Base-by-base conservation (phyloP, 92 coral and sea anemone genomes). In the Pocillopora meandrina region DNA sequence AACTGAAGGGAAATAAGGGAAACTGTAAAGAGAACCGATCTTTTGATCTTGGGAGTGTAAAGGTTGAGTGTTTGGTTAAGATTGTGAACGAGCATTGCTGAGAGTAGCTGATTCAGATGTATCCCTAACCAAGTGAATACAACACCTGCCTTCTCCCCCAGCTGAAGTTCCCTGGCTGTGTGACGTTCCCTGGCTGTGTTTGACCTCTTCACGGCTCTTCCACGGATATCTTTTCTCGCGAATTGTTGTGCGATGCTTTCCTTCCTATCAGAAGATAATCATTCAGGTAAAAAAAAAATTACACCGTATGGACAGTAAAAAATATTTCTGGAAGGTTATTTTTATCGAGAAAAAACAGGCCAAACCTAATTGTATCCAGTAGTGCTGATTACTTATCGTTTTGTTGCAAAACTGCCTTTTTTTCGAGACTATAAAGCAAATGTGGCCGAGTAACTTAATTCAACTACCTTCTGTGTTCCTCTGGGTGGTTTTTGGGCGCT, bases 81-180 rank as follows among this genome's bases (percentile, higher is more conserved):
- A 65, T 78, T 64, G 82, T 78, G 72, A 78, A 58, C 12, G 19
- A 23, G 80, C 52, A 58, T 49, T 33, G 66, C 82, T 64, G 31
- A 10, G 21, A 59, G 57, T 60, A 76, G 81, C 62, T 49, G 80
- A 86, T 60, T 57, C 61, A 60, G 79, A 82, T 21, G 81, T 49
- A 34, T 80, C 79, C 70, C 76, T 90, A 87, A 81, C 92, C 90
- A 77, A 71, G 93, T 65, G 75, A 71, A 86, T 79, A 81, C 74
- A 90, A 90, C 90, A 90, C 93, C 93, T 90, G 93, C 93, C 93
- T 90, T 90, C 93, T 80, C 84, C 90, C 2, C 83, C 83, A 0
- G 71, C 1, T 59, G 88, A 68, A n/a, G 76, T 7, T 60, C n/a
- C 19, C 75, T 77, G 82, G 19, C 75, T 42, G 26, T 69, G 75